phyloP scores from a whole-genome alignment of 2,797 vertebrate species.

The Falco columbarius region DNA sequence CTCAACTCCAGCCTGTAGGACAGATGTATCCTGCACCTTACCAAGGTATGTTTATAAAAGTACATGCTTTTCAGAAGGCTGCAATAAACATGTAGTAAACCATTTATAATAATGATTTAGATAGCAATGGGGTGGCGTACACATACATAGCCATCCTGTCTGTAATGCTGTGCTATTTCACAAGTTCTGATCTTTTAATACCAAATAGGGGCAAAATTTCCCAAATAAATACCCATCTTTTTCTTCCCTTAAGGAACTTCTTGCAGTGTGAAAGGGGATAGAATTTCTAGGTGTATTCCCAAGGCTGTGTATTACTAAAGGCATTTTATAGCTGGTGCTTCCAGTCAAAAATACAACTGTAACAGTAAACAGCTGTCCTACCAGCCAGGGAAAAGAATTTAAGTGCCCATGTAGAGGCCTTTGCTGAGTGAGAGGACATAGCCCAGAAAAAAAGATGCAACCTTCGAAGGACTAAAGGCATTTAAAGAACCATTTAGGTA shows the following conservation, averaged over 20 bases:
- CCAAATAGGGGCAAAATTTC: neutral
- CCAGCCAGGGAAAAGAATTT: neutral
- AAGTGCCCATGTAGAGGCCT: neutral
- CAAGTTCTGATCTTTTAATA: neutral
- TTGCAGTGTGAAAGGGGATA: neutral
- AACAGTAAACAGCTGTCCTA: neutral
- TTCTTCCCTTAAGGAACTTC: neutral
- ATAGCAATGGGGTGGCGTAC: neutral
- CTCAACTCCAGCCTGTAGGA: slow-evolving; percentile 85
- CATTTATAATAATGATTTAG: neutral
- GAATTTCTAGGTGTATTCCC: neutral
- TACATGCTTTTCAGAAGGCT: neutral
- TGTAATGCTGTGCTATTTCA: neutral
- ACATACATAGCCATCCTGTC: neutral
- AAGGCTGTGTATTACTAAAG: neutral
- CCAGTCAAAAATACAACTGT: neutral
- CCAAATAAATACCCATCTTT: neutral
- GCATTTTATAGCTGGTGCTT: neutral
- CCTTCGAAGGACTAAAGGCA: neutral
- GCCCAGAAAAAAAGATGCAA: neutral
- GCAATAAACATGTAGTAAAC: neutral
- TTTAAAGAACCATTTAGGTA: neutral
- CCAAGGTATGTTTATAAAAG: slow-evolving; percentile 82
- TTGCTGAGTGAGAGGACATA: neutral
- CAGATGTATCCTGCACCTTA: slow-evolving; percentile 87